phyloP scores from a whole-genome alignment of 1,140 invertebrate species.

The Mactra quadrangularis region DNA sequence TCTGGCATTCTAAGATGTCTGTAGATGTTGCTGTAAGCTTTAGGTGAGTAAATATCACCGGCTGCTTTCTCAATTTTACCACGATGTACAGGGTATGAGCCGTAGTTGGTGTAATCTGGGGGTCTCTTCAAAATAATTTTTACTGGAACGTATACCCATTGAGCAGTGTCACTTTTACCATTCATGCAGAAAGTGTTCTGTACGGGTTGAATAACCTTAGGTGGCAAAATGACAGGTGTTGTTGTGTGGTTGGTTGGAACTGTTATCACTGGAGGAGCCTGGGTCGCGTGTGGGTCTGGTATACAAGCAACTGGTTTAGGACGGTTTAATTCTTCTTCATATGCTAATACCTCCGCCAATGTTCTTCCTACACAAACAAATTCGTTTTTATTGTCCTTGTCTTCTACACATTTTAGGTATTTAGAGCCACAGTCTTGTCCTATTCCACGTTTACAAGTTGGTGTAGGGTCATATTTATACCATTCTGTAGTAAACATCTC shows the following conservation, averaged over 20 bases:
- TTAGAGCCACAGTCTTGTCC: slow-evolving; percentile 71
- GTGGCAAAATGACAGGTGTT: neutral
- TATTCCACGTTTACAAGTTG: slow-evolving; percentile 66
- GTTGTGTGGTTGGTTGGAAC: neutral
- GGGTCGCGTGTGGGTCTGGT: slow-evolving; percentile 42
- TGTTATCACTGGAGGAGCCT: neutral
- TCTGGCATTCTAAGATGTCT: slow-evolving; percentile 48
- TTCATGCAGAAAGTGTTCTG: slow-evolving; percentile 79
- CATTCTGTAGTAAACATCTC: slow-evolving; percentile 65
- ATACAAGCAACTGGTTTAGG: slow-evolving; percentile 33
- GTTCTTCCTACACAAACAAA: slow-evolving; percentile 39
- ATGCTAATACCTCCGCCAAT: slow-evolving; percentile 44
- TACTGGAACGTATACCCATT: slow-evolving; percentile 77
- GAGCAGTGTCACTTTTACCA: slow-evolving; percentile 70
- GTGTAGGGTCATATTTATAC: slow-evolving; percentile 70
- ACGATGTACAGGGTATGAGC: slow-evolving; percentile 71
- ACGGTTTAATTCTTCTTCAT: slow-evolving; percentile 23
- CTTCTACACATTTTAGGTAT: slow-evolving; percentile 63
- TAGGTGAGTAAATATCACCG: slow-evolving; percentile 73
- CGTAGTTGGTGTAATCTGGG: slow-evolving; percentile 68
- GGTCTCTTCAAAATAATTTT: slow-evolving; percentile 75
- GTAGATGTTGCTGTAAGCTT: slow-evolving; percentile 59
- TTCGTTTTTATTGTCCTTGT: neutral
- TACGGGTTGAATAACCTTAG: slow-evolving; percentile 43
- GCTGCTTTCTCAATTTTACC: slow-evolving; percentile 56